phyloP scores from a whole-genome alignment of 2,888 invertebrate genomes.

The Psococerastis gibbosa region DNA sequence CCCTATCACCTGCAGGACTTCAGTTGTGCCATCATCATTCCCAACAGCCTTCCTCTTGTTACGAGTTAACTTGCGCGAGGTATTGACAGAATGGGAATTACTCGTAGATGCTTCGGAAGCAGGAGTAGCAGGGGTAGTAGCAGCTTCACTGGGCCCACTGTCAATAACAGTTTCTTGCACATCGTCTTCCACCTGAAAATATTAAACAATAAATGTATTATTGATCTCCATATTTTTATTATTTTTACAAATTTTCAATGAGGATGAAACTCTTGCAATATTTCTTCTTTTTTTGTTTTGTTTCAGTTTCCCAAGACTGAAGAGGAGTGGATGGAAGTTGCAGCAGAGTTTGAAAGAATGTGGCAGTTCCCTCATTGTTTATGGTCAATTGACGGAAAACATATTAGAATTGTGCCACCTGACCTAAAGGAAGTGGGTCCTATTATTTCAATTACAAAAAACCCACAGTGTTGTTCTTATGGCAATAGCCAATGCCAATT shows the following conservation, averaged over 20 bases:
- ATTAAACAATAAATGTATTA: slow-evolving; percentile 11
- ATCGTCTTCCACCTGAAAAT: slow-evolving; percentile 14
- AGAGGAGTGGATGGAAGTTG: slow-evolving; percentile 17
- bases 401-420: slow-evolving; percentile 18
- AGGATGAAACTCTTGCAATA: too few species aligned
- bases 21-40: too few species aligned
- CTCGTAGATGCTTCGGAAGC: too few species aligned
- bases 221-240: slow-evolving; percentile 8
- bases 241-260: slow-evolving; percentile 6
- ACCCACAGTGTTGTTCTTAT: slow-evolving; percentile 17
- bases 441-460: slow-evolving; percentile 18
- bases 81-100: too few species aligned
- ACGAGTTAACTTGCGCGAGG: too few species aligned
- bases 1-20: too few species aligned
- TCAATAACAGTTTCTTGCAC: slow-evolving; percentile 13
- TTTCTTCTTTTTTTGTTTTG: too few species aligned
- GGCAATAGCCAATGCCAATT: slow-evolving; percentile 16
- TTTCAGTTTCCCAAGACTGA: slow-evolving; percentile 15
- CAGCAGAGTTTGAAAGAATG: slow-evolving; percentile 16
- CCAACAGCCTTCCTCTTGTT: too few species aligned
- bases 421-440: slow-evolving; percentile 16
- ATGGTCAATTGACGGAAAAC: slow-evolving; percentile 18
- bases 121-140: too few species aligned
- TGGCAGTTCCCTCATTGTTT: slow-evolving; percentile 18
- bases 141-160: slow-evolving; percentile 13